Evolutionary conservation across 2,888 invertebrate species (phyloP).

Genomic region (Muscina levida): DNA sequence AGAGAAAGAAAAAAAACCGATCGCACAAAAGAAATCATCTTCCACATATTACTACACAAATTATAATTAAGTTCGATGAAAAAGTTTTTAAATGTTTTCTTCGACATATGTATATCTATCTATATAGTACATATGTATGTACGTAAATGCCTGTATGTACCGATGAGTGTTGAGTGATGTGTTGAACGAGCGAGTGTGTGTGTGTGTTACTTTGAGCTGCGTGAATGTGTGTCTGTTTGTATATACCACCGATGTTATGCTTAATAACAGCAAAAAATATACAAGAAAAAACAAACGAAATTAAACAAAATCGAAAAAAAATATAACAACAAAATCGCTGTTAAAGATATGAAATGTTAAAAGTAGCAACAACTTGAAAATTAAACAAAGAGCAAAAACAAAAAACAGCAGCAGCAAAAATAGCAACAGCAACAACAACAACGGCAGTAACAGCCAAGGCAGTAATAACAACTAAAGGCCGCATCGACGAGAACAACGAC

Average conservation of each 20-base stretch:
- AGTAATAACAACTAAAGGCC: not conserved
- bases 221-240: not conserved
- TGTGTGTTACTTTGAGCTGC: slow-evolving; percentile 2
- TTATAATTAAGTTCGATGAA: slow-evolving; percentile 26
- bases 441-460: not conserved
- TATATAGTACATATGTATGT: no score
- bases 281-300: slow-evolving; percentile 9
- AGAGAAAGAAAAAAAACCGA: slow-evolving; percentile 11
- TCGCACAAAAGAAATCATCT: slow-evolving; percentile 26
- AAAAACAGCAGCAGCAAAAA: slow-evolving; percentile 3
- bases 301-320: no score
- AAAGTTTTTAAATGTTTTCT: slow-evolving; percentile 5
- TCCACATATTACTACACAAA: no score
- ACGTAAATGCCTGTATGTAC: no score
- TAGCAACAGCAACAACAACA: slow-evolving; percentile 10
- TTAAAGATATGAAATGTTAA: slow-evolving; percentile 28
- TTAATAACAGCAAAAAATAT: not conserved
- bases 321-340: no score
- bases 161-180: slow-evolving; percentile 18
- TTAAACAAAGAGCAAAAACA: not conserved
- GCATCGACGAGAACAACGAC: slow-evolving; percentile 14
- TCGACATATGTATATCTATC: not conserved
- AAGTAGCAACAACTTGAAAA: slow-evolving; percentile 11
- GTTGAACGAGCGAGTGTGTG: not conserved
- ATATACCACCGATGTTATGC: slow-evolving; percentile 3